phyloP scores from a whole-genome alignment of 2,113 vertebrate genomes.

The Tiliqua scincoides region DNA sequence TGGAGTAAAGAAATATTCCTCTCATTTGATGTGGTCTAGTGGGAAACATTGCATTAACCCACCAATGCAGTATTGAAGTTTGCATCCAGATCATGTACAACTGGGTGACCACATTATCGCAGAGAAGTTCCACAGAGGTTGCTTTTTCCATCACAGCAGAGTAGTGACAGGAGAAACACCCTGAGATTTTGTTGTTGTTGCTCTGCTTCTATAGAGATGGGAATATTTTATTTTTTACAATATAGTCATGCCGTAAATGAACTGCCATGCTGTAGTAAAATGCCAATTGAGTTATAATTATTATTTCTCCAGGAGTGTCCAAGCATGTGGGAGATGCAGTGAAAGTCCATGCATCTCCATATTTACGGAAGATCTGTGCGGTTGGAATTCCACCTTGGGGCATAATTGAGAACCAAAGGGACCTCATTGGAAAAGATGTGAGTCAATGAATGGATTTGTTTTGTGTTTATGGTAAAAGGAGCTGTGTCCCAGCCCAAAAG shows the following conservation, averaged over 20 bases:
- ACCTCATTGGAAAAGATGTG: conserved; percentile 93
- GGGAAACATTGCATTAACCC: neutral
- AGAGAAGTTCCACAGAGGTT: neutral
- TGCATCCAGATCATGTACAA: neutral
- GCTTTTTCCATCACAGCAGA: neutral
- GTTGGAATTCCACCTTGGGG: conserved; percentile 95
- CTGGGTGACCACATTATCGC: neutral
- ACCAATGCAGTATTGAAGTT: neutral
- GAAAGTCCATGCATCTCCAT: conserved; percentile 84
- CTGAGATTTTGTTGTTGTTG: neutral
- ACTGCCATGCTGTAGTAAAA: neutral
- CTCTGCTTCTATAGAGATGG: neutral
- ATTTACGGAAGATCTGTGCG: conserved; percentile 88
- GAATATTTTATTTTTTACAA: neutral
- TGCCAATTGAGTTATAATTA: neutral
- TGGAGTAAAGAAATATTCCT: neutral
- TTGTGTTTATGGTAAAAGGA: neutral
- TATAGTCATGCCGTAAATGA: neutral
- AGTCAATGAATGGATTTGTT: conserved; percentile 63
- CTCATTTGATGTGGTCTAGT: neutral
- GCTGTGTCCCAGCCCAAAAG: neutral
- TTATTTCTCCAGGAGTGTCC: conserved; percentile 83
- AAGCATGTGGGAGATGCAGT: conserved; percentile 92
- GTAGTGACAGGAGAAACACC: neutral
- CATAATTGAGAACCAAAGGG: conserved; percentile 90